phyloP scores from a whole-genome alignment of 2,797 vertebrate genomes.

The Otus scops region DNA sequence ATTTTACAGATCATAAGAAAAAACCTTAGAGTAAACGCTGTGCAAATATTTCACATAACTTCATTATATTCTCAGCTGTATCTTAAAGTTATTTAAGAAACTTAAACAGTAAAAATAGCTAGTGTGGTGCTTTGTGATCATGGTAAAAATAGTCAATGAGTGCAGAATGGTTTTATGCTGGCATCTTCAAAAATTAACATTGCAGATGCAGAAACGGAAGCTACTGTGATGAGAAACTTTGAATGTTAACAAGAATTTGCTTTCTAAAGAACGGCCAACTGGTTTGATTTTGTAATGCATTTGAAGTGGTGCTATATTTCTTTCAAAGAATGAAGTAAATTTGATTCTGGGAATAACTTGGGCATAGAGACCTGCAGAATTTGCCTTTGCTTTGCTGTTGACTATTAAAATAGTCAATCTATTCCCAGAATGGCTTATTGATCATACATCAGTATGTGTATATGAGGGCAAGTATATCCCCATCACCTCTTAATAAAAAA shows the following conservation, averaged over 20 bases:
- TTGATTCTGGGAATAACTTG: background rate
- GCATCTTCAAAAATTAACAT: constrained; percentile 11
- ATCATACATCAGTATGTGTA: background rate
- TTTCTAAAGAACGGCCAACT: background rate
- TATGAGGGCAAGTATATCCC: background rate
- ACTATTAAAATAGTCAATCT: background rate
- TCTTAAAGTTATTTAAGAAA: background rate
- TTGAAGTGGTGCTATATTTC: background rate
- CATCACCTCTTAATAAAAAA: background rate
- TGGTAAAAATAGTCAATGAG: background rate
- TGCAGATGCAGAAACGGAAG: background rate
- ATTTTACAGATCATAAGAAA: background rate
- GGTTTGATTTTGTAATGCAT: background rate
- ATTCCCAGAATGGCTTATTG: background rate
- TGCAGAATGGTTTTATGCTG: background rate
- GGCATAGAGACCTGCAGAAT: background rate
- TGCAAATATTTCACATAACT: background rate
- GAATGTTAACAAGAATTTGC: background rate
- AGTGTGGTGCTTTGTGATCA: background rate
- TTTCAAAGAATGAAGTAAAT: background rate
- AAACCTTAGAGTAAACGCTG: background rate
- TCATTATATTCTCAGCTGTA: background rate
- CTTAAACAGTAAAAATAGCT: background rate
- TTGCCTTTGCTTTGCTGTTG: background rate
- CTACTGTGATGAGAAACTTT: background rate